Base-by-base conservation (phyloP, 2,888 invertebrate genomes). In the Oegoconia quadripuncta region DNA sequence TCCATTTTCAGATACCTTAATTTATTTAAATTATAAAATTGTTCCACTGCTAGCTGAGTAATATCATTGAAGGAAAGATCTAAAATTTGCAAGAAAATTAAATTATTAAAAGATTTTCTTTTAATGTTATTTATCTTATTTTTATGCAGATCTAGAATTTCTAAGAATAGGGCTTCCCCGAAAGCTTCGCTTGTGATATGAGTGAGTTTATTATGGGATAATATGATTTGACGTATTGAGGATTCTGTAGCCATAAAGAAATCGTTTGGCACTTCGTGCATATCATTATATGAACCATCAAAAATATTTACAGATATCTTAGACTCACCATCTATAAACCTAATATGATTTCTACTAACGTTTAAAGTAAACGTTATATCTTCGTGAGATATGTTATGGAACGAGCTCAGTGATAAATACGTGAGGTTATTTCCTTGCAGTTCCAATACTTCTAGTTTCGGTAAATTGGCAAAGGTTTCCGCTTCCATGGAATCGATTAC, bases 31-130 rank as follows among this genome's bases (percentile, higher is more conserved):
- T 93, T 93, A 35, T 91, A 91, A 79, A 95, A 96, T 71, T 95
- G 95, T 61, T 93, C 94, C 37, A 92, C 91, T 43, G 95, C 92
- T 52, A 97, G 77, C 66, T 93, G 93, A 15, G 91, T 90, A 45
- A 97, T 90, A 25, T 89, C 84, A 71, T 97, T 97, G 55, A 89
- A 90, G 27, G 94, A 93, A 12, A 96, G 77, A 67, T 96, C 95
- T 35, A 97, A 76, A 59, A 93, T 91, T 74, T 96, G 95, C 35
- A 96, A 75, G 37, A 91, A 91, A 42, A 90, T 89, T 15, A 95
- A 78, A 20, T 93, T 94, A 45, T 91, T 90, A 69, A 96, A 95
- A 3, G 95, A 93, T 66, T 93, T 91, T 47, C 93, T 90, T 52
- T 93, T 91, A 25, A 96, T 75, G 3, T 89, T 86, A 52, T 91